Evolutionary conservation across 2,797 vertebrate genomes (phyloP), one percentile per base, ranked within the genome.

Genomic region (Melopsittacus undulatus): DNA sequence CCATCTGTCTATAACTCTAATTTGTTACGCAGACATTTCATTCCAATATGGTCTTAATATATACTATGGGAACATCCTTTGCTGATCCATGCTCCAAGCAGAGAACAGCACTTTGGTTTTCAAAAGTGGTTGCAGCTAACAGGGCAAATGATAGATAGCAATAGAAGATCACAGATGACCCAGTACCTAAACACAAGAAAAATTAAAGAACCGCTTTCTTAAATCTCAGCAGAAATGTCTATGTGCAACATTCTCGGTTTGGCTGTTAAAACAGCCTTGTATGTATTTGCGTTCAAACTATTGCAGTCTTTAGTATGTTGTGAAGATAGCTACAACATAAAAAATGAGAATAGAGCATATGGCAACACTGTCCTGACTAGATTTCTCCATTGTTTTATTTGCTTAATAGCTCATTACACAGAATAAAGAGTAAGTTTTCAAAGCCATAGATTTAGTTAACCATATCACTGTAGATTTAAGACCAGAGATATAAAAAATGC

Each of bases 1-100:
- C 72, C 56, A 90, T 92, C 81, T 94, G 81, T 49, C 78, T 89
- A 40, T 92, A 93, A 80, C 73, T 67, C 45, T 77, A 40, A 64
- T 83, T 77, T 87, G 68, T 83, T 83, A 70, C 0, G 0, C 64
- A 92, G 81, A 62, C 24, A 30, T 89, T 85, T 87, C 29, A 72
- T 92, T 90, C 68, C 90, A 91, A 7, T 45, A 49, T 56, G 38
- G 38, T 83, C 64, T 82, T 94, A 87, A 82, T 74, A n/a, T 72
- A 70, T 13, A 63, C 42, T 40, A 11, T 51, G 54, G 64, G 43
- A 96, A 67, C 11, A 94, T 56, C 16, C 48, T 72, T 89, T 68
- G 36, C 34, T 89, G 45, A 79, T 82, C 75, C 29, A 15, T 45
- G 21, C 42, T 82, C 48, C 68, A 64, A 70, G 32, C 21, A 63